Evolutionary conservation across 2,888 invertebrate species (phyloP), one percentile per base, ranked within the genome.

Genomic region (Unio pictorum): DNA sequence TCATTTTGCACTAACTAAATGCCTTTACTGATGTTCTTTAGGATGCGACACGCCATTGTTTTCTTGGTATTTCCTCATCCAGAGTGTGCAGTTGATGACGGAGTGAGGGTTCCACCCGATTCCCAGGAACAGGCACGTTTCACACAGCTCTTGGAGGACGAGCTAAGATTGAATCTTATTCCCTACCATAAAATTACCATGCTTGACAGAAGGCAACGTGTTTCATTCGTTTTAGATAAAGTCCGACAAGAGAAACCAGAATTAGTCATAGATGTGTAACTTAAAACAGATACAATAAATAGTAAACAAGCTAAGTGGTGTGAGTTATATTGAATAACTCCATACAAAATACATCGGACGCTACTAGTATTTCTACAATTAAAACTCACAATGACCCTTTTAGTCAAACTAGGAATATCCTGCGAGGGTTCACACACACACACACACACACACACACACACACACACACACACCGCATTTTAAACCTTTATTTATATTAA

Each of bases 31-130:
- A 20, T 34, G 26, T 23, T 17, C 20, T 69, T 58, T 18, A 69
- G 69, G 58, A 56, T 71, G 26, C 62, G 60, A 56, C 23, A 63
- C 18, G 64, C 71, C 18, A 8, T 67, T 20, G 59, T 71, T 1
- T 71, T 71, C 55, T 56, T 71, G 6, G 30, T 71, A 17, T 56
- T 61, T 17, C 71, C 71, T n/a, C 71, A 71, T 8, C 45, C 55
- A 7, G 67, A 71, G 56, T 71, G 71, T 45, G 61, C 67, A 11
- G 23, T 23, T 20, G 71, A 71, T n/a, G 71, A 71, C 54, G 30
- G 15, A 0, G 67, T 71, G 18, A 23, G 71, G 28, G 28, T 71
- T 15, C 59, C 66, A 30, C 64, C 71, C 3, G 64, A 28, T 15
- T 26, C 67, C 0, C 57, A 67, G 18, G 71, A 71, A 5, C 67